A percentile compares a stretch with the other conserved stretches of the same genome.
These are phyloP conservation scores for Chaenodraco wilsoni DNA, from an alignment of 2,797 vertebrate species.

Conservation along the genomic window DNA sequence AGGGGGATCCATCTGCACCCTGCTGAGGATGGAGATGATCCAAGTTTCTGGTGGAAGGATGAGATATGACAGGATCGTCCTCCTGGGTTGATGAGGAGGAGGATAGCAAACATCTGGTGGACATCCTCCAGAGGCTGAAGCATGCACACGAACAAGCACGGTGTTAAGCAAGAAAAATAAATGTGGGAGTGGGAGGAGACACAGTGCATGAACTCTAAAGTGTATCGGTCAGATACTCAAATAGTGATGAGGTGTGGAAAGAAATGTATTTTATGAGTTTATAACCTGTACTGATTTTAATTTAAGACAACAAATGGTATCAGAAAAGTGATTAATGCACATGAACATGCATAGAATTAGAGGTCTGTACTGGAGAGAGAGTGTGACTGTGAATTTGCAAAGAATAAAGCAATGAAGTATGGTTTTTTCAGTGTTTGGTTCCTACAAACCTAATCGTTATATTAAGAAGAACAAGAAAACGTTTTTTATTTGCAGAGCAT, in stretches of 20 bases:
- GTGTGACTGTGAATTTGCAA: background rate
- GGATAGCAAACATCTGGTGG: conserved; percentile 59
- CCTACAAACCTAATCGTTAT: too few relatives aligned
- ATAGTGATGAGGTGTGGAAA: background rate
- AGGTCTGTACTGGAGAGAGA: background rate
- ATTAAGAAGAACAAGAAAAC: too few relatives aligned
- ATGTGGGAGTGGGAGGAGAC: conserved; percentile 22
- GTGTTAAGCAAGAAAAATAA: conserved; percentile 8
- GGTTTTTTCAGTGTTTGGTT: too few relatives aligned
- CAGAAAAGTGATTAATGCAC: background rate
- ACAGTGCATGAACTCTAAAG: background rate
- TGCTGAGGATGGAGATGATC: conserved; percentile 4
- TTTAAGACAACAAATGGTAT: background rate
- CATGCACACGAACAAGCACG: background rate
- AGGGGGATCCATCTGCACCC: conserved; percentile 9
- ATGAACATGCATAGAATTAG: background rate
- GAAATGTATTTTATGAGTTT: background rate
- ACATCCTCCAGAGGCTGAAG: background rate
- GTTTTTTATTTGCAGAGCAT: too few relatives aligned
- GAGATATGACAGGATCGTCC: conserved; percentile 12
- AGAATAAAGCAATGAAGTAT: too few relatives aligned
- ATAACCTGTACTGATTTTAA: background rate
- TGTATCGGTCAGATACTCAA: background rate
- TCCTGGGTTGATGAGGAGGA: conserved; percentile 16
- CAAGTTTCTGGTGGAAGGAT: background rate